A percentile compares a stretch with the other conserved stretches of the same genome.
phyloP scores from a whole-genome alignment of 1,140 invertebrate species.

The Uloborus diversus region DNA sequence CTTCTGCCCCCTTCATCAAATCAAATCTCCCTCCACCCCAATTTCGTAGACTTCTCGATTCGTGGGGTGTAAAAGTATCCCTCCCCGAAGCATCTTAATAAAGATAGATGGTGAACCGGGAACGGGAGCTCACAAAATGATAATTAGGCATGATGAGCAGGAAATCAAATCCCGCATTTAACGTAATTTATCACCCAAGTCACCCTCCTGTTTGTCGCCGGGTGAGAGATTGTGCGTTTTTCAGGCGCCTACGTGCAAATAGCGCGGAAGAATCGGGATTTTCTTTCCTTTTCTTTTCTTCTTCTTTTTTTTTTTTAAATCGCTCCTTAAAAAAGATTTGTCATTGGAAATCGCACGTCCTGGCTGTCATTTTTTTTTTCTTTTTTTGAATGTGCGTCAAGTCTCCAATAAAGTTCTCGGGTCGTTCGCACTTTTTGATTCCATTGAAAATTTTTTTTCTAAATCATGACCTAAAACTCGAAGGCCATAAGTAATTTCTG shows the following conservation, averaged over 20 bases:
- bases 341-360: too few species aligned
- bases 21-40: constrained; percentile 10
- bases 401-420: too few species aligned
- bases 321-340: too few species aligned
- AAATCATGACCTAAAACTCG: too few species aligned
- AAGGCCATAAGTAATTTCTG: too few species aligned
- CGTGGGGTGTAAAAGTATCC: constrained; percentile 39
- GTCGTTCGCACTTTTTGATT: too few species aligned
- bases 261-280: neutral
- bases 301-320: too few species aligned
- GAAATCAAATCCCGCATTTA: constrained; percentile 50
- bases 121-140: constrained; percentile 29
- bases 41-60: neutral
- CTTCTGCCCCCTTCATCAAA: constrained; percentile 6
- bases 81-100: constrained; percentile 34
- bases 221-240: neutral
- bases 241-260: neutral
- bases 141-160: constrained; percentile 48
- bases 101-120: constrained; percentile 38
- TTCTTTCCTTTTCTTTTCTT: too few species aligned
- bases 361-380: too few species aligned
- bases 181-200: constrained; percentile 39
- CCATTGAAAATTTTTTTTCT: too few species aligned
- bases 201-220: neutral
- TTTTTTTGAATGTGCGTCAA: too few species aligned